Base-by-base conservation (phyloP, 2,888 invertebrate species). In the Hedychridium roseum region DNA sequence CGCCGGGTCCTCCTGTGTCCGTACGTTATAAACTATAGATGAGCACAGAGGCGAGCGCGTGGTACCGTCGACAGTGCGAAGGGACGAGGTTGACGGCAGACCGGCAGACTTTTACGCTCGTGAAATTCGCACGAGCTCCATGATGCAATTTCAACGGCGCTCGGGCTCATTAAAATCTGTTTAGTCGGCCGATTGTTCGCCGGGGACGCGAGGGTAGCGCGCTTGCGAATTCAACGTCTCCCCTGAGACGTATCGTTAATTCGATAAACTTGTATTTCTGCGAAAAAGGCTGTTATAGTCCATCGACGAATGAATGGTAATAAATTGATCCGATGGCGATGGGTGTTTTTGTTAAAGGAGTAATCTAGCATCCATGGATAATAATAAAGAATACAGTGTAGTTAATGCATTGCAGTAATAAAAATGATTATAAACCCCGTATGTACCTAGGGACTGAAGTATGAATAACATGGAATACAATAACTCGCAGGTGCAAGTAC, bases 101-200 rank as follows among this genome's bases (percentile, higher is more conserved):
- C 47, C 50, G 55, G 61, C 55, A 52, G 51, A 55, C 40, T 46
- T 68, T 60, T 68, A 67, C 56, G 63, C 63, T 60, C 61, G 68
- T 67, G 60, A 71, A 72, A 69, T 64, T 66, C 63, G 54, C 57
- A 43, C 54, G 40, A 51, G 52, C 58, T 59, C 53, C 55, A 60
- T 58, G 50, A 55, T 53, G 60, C 59, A 50, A 55, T 57, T 60
- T 57, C 54, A 34, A 49, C 53, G 49, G 30, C 27, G 36, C 43
- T 46, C 66, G 57, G 66, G 58, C 70, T 80, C 80, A 82, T 82
- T 82, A 82, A 82, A 82, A 82, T 82, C 81, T 81, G 82, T 82
- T 82, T 82, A 81, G 80, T 71, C 58, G 68, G 68, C 69, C 73
- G 76, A 78, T 78, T 73, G 68, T 16, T 32, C 12, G 12, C 16